Evolutionary conservation across 2,113 vertebrate species (phyloP), one percentile per base, ranked within the genome.

Genomic region (Polypterus senegalus): DNA sequence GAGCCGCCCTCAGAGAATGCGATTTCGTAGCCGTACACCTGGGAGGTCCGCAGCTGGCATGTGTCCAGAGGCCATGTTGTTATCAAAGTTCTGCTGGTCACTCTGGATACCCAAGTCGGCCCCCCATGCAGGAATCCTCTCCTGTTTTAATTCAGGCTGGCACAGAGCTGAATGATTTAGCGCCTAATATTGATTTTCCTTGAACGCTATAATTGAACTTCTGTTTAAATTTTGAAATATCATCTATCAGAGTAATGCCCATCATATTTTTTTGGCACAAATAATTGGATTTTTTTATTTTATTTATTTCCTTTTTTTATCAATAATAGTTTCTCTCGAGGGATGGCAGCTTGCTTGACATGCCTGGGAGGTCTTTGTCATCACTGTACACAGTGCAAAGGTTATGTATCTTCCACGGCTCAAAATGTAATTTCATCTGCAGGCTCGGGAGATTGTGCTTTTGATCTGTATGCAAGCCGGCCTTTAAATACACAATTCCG

Each of bases 191-290:
- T 78, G 84, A 88, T 88, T 86, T 81, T 66, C 67, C 81, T 79
- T 84, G 81, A 85, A 84, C 86, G 86, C 85, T 83, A 84, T 84
- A 83, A 86, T 80, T 77, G 79, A 77, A 74, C 75, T 77, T 74
- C 69, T 77, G 77, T 80, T 82, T 75, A 67, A 75, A 77, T 77
- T 77, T 81, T 74, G 65, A 76, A 71, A 71, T 75, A 74, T 79
- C 82, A 76, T 78, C 75, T 72, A 77, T 77, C 74, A 69, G 78
- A 69, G 64, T 64, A 63, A 67, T 62, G 55, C 75, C 66, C 75
- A 62, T 70, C 74, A 47, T 79, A 77, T 74, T 72, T 27, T 63
- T 68, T 79, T 83, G 78, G 70, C 68, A 80, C 69, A 67, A 68
- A 66, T 82, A 83, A 84, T 81, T 61, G 71, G 75, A 79, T 79